phyloP scores from a whole-genome alignment of 2,888 invertebrate genomes.

The Parnassius smintheus region DNA sequence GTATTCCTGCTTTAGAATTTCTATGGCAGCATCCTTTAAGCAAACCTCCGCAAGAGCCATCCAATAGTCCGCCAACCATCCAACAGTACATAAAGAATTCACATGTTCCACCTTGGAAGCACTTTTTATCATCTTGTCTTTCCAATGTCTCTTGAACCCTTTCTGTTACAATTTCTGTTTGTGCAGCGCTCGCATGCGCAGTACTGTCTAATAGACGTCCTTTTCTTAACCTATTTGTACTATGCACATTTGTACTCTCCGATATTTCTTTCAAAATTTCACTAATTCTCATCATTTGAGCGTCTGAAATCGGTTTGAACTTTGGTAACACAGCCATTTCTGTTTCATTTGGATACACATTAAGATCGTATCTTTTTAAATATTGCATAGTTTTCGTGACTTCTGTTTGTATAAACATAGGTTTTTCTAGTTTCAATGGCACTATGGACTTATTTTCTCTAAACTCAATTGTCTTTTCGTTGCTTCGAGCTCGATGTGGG shows the following conservation, averaged over 20 bases:
- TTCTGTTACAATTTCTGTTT: slow-evolving; percentile 30
- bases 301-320: slow-evolving; percentile 72
- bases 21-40: slow-evolving; percentile 94
- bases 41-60: slow-evolving; percentile 91
- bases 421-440: slow-evolving; percentile 49
- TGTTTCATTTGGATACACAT: slow-evolving; percentile 54
- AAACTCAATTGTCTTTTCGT: slow-evolving; percentile 40
- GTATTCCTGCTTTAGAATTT: slow-evolving; percentile 83
- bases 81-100: slow-evolving; percentile 96
- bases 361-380: slow-evolving; percentile 50
- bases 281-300: slow-evolving; percentile 62
- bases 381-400: slow-evolving; percentile 30
- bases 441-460: slow-evolving; percentile 42
- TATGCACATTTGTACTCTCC: slow-evolving; percentile 37
- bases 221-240: slow-evolving; percentile 46
- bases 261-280: slow-evolving; percentile 59
- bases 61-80: slow-evolving; percentile 93
- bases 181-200: slow-evolving; percentile 29
- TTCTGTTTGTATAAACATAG: slow-evolving; percentile 69
- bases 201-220: slow-evolving; percentile 47
- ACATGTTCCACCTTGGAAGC: slow-evolving; percentile 89
- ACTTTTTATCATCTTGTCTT: slow-evolving; percentile 76
- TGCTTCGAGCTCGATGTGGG: slow-evolving; percentile 68
- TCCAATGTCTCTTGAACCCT: slow-evolving; percentile 36
- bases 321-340: slow-evolving; percentile 51